Evolutionary conservation across 2,888 invertebrate species (phyloP), one percentile per base, ranked within the genome.

Genomic region (Spodoptera picta): DNA sequence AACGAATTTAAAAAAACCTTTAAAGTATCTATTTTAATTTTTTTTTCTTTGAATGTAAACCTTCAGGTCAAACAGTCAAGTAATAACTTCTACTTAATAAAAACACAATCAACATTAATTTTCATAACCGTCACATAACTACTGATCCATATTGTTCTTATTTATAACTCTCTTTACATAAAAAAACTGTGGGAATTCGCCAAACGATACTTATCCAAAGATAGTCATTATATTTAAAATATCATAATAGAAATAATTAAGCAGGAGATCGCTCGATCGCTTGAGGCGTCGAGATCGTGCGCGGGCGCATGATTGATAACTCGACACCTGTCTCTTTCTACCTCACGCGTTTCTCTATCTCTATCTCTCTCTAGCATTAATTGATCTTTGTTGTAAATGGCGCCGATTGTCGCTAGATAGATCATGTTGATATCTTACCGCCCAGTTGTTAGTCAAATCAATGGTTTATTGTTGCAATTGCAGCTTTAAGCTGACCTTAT

Each of bases 241-340:
- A 94, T 92, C 90, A 94, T 94, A 94, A 94, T 94, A 94, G 91
- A 94, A 94, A 94, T 93, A 93, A 94, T 94, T 92, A 94, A 91
- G 89, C 87, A 75, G 79, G 87, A 88, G 90, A 93, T 92, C 88
- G 88, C 81, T 85, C 86, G 89, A 92, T 92, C 87, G 92, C 94
- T 90, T 82, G 87, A 69, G 87, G 94, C 93, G 83, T 83, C 83
- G 80, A 86, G 85, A 90, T 91, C 90, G 90, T 90, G 92, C 90
- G 91, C 92, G 85, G 90, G 89, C 91, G 88, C 87, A 85, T 94
- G 94, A 94, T 94, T 93, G 94, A 94, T 94, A 94, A 91, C 92
- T 87, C 72, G 67, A 78, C 79, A 67, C 74, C 73, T 71, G 69
- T 89, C 90, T 86, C 87, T 74, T 77, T 90, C 83, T 65, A 55